A percentile compares a stretch with the other conserved stretches of the same genome.
These are phyloP conservation scores for Saccostrea cuccullata DNA, from an alignment of 1,140 invertebrate genomes.

Conservation along the genomic window DNA sequence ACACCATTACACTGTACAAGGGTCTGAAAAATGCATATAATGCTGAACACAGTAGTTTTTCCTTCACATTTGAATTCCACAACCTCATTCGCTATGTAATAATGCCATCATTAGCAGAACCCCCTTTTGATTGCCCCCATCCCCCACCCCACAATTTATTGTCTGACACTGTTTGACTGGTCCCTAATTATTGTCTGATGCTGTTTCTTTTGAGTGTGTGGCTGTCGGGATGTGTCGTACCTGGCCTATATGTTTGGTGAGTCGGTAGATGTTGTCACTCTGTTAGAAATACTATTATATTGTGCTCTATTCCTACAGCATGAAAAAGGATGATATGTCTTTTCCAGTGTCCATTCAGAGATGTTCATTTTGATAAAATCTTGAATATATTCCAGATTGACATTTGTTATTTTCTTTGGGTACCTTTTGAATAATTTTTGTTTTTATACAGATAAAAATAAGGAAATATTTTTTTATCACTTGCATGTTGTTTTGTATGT, in stretches of 20 bases:
- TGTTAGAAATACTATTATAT: constrained; percentile 5
- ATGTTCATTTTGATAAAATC: neutral
- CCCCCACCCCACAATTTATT: neutral
- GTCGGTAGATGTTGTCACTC: constrained; percentile 47
- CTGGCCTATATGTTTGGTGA: constrained; percentile 53
- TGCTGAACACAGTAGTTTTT: neutral
- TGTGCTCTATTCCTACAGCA: constrained; percentile 3
- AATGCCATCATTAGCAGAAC: neutral
- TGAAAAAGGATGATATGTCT: neutral
- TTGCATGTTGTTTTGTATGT: constrained; percentile 34
- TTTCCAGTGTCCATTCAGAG: neutral
- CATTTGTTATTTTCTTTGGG: neutral
- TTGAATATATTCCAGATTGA: neutral
- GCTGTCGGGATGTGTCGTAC: constrained; percentile 54
- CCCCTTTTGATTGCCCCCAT: neutral
- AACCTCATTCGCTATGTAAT: neutral
- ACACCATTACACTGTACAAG: neutral
- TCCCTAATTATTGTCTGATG: constrained; percentile 36
- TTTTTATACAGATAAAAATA: neutral
- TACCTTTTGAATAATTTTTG: neutral
- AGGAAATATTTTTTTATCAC: neutral
- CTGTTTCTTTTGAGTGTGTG: constrained; percentile 51
- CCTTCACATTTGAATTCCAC: neutral
- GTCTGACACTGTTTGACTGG: neutral
- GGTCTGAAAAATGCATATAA: neutral